Conservation (phyloP, 2,888 invertebrate species). For the Latheticus oryzae region DNA sequence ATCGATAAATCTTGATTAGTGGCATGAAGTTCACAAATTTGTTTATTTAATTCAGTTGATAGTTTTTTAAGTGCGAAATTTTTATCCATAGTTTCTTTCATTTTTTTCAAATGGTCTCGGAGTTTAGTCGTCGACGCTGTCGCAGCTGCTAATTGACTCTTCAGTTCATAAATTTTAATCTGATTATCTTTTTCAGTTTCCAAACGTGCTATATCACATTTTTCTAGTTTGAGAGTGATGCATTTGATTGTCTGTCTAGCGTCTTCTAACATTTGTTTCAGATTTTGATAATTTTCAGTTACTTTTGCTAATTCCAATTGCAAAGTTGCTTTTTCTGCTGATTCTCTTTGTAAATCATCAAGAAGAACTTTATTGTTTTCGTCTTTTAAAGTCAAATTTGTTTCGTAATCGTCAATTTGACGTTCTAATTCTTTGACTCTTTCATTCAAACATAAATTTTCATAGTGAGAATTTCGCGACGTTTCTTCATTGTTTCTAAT, state of each 20-base stretch:
- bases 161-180: constrained; percentile 11
- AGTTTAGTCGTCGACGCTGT: constrained; percentile 5
- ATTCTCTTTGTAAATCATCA: constrained; percentile 1
- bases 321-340: neutral
- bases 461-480: constrained; percentile 55
- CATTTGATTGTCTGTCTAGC: constrained; percentile 9
- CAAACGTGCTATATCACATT: constrained; percentile 14
- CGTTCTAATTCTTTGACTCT: constrained; percentile 49
- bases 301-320: neutral
- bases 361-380: constrained; percentile 45
- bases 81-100: constrained; percentile 20
- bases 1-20: constrained; percentile 13
- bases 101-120: constrained; percentile 6
- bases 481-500: no score
- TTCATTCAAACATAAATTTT: constrained; percentile 53
- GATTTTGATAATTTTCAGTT: neutral
- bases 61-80: constrained; percentile 1
- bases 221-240: constrained; percentile 16
- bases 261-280: constrained; percentile 14
- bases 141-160: neutral
- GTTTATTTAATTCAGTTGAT: constrained; percentile 8
- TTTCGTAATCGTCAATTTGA: constrained; percentile 15
- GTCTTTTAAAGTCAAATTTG: constrained; percentile 39
- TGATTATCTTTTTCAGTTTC: constrained; percentile 35
- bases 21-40: constrained; percentile 6